These are phyloP conservation scores for Pseudomyrmex pallidus DNA, from an alignment of 1,140 invertebrate genomes.

Conservation along the genomic window DNA sequence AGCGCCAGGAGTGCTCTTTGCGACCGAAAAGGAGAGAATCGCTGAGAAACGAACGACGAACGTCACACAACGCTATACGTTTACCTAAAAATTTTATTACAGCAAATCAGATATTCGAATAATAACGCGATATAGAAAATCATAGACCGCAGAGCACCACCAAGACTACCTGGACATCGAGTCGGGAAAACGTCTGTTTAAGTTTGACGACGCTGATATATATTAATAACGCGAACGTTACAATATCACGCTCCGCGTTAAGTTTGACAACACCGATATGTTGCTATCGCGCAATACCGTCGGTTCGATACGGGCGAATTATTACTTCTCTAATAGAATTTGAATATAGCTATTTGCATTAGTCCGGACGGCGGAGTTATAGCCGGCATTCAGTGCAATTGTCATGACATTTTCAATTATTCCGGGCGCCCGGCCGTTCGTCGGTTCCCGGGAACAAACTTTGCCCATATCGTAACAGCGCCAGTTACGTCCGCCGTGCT, in stretches of 20 bases:
- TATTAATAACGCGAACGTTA: constrained; percentile 38
- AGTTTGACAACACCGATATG: constrained; percentile 49
- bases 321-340: constrained; percentile 54
- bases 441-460: constrained; percentile 36
- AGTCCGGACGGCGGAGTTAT: constrained; percentile 27
- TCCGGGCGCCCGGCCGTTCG: constrained; percentile 7
- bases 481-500: constrained; percentile 45
- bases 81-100: too few relatives aligned
- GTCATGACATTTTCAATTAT: constrained; percentile 60
- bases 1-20: too few relatives aligned
- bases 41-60: too few relatives aligned
- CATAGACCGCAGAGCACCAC: not conserved
- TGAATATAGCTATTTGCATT: constrained; percentile 57
- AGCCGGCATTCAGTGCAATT: constrained; percentile 29
- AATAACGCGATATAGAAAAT: not conserved
- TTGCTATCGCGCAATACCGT: constrained; percentile 24
- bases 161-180: not conserved
- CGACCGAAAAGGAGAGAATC: too few relatives aligned
- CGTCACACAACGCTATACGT: too few relatives aligned
- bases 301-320: constrained; percentile 30
- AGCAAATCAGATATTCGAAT: not conserved
- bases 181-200: constrained; percentile 11
- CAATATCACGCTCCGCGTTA: constrained; percentile 14
- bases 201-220: constrained; percentile 34
- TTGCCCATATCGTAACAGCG: constrained; percentile 38